Evolutionary conservation across 2,888 invertebrate genomes (phyloP), one percentile per base, ranked within the genome.

Genomic region (Heliconius ismenius): DNA sequence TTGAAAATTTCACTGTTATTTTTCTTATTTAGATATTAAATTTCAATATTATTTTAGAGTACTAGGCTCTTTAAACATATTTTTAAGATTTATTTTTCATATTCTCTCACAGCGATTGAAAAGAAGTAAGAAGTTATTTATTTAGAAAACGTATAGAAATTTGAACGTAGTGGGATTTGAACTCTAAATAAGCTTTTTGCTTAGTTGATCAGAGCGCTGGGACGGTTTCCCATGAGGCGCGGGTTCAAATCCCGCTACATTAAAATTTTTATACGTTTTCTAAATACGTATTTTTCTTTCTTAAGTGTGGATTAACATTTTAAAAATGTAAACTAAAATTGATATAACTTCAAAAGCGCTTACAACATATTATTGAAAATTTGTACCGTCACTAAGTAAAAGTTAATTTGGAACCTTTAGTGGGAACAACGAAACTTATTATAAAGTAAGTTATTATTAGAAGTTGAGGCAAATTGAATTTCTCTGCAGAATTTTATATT

Each of bases 361-460:
- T 73, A 63, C 21, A 21, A 73, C 26, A 43, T 73, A 62, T 62
- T 73, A 73, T 60, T 43, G 62, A 73, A 26, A 26, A 39, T 63
- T 62, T 39, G 21, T 26, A 73, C 36, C n/a, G 54, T 36, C 6
- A 24, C 24, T 62, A 63, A 18, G 10, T 43, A 60, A 62, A 39
- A 73, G 39, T 73, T 18, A 32, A 39, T 39, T 73, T 73, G 36
- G 13, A 62, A 36, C 26, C 72, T 36, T 73, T 39, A 7, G 39
- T 60, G 62, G 21, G 39, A 62, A 62, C 39, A 60, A 60, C 24
- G 26, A 11, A 39, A 73, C 39, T 73, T 73, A 60, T 24, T 39
- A 15, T 26, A 32, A 73, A 73, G 60, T 73, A 39, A 26, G 26
- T 72, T 73, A 63, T 62, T 73, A 60, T 73, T 62, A 39, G 24